Base-by-base conservation (phyloP, 23 tunicate genomes). In the Ciona savignyi region DNA sequence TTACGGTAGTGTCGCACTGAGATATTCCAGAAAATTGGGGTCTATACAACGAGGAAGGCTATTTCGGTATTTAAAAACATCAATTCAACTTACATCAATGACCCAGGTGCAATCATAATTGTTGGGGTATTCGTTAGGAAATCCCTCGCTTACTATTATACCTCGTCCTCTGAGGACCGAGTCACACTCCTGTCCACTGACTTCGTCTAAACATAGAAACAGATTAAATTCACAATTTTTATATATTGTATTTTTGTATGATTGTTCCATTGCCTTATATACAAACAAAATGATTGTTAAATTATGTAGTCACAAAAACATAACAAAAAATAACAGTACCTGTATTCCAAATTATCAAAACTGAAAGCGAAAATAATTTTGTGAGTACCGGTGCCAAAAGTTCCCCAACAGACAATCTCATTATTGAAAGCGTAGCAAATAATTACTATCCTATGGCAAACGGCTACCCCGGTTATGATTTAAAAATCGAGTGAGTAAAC, bases 11-110 rank as follows among this genome's bases (percentile, higher is more conserved):
- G n/a, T n/a, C n/a, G n/a, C n/a, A n/a, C n/a, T n/a, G n/a, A n/a
- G n/a, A n/a, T n/a, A n/a, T n/a, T n/a, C n/a, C n/a, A n/a, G n/a
- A n/a, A n/a, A n/a, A n/a, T n/a, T n/a, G n/a, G n/a, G n/a, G n/a
- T n/a, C n/a, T n/a, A n/a, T n/a, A n/a, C n/a, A n/a, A n/a, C n/a
- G n/a, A n/a, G n/a, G n/a, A n/a, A n/a, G n/a, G n/a, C n/a, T n/a
- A n/a, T n/a, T n/a, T n/a, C n/a, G n/a, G n/a, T n/a, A n/a, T n/a
- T n/a, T n/a, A n/a, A n/a, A n/a, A n/a, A n/a, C n/a, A n/a, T n/a
- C n/a, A n/a, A n/a, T n/a, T n/a, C n/a, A n/a, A n/a, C 56, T 67
- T 33, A 83, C 97, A 81, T 78, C 73, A 22, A 90, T 80, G n/a
- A 74, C 83, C 90, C 90, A 90, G 19, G 81, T 35, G 35, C 97